Conservation (phyloP, 2,113 vertebrate genomes). For the Symphodus melops region DNA sequence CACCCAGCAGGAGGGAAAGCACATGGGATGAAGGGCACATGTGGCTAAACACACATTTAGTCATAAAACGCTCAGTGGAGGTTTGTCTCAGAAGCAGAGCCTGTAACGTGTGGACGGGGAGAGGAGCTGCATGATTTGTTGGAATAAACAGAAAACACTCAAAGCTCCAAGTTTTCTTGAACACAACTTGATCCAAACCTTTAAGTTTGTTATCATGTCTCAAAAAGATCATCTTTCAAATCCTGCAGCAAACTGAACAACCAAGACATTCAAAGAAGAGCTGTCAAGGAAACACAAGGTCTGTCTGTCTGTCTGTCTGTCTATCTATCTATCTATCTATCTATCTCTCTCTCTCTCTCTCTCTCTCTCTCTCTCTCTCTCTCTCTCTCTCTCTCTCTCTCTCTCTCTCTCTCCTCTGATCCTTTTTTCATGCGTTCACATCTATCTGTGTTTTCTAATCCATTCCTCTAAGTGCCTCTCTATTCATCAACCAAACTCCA, state of each 20-base stretch:
- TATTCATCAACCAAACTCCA: slow-evolving; percentile 31
- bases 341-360: not conserved
- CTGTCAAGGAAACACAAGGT: slow-evolving; percentile 24
- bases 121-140: slow-evolving; percentile 33
- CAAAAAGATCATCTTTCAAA: slow-evolving; percentile 9
- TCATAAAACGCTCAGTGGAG: slow-evolving; percentile 52
- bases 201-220: slow-evolving; percentile 15
- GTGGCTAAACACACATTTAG: slow-evolving; percentile 62
- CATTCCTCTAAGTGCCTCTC: slow-evolving; percentile 18
- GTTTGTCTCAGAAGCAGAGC: slow-evolving; percentile 64
- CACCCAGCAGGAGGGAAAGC: slow-evolving; percentile 65
- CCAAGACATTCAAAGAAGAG: slow-evolving; percentile 3
- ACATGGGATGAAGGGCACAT: slow-evolving; percentile 66
- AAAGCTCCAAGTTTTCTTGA: not conserved
- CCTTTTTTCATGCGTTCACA: slow-evolving; percentile 11
- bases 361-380: too few relatives aligned
- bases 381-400: not conserved
- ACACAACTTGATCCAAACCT: slow-evolving; percentile 9
- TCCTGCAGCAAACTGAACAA: not conserved
- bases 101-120: slow-evolving; percentile 31
- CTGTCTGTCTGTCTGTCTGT: not conserved
- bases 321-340: not conserved
- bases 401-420: not conserved
- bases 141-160: slow-evolving; percentile 30
- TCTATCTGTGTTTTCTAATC: slow-evolving; percentile 28